Base-by-base conservation (phyloP, 2,797 vertebrate genomes). In the Arctocebus calabarensis region DNA sequence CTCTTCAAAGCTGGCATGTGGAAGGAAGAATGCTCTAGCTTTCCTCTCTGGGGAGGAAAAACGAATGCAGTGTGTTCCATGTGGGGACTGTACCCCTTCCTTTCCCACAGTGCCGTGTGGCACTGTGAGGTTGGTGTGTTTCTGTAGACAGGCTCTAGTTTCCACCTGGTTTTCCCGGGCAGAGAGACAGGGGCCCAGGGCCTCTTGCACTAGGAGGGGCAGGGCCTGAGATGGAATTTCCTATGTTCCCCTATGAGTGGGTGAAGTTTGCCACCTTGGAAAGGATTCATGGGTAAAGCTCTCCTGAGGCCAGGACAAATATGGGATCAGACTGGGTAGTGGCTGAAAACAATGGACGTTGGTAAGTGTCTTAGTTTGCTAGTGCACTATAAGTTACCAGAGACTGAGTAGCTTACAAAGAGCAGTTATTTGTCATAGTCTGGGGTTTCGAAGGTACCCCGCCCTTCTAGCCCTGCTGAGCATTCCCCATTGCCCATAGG, bases 51-150 rank as follows among this genome's bases (percentile, higher is more conserved):
- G 70, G 4, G 4, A 37, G 66, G 55, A 70, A 52, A 55, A 59
- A 22, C 3, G 43, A 34, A 34, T 4, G 3, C 2, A 3, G 7
- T 4, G 22, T 43, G 0, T 2, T 7, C 29, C 8, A 1, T 3
- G 0, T 0, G 0, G 43, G 7, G 3, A 5, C 2, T 0, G 17
- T 1, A 2, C 0, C 1, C 22, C n/a, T 11, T 16, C 29, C 32
- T 11, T 27, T 22, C 52, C 13, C 3, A 23, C 23, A 0, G 13
- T 6, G 2, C 40, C 0, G 1, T 1, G 3, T 25, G 13, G 62
- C 22, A 22, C 29, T n/a, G 7, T n/a, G 32, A 3, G 16, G 27
- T 2, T 10, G 20, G 14, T 14, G 0, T 7, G 20, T 64, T 57
- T 3, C n/a, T 22, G 66, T 14, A 52, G 57, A 34, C 19, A 40